These are phyloP conservation scores for Crocuta crocuta DNA, from an alignment of 2,113 vertebrate genomes.

Conservation along the genomic window DNA sequence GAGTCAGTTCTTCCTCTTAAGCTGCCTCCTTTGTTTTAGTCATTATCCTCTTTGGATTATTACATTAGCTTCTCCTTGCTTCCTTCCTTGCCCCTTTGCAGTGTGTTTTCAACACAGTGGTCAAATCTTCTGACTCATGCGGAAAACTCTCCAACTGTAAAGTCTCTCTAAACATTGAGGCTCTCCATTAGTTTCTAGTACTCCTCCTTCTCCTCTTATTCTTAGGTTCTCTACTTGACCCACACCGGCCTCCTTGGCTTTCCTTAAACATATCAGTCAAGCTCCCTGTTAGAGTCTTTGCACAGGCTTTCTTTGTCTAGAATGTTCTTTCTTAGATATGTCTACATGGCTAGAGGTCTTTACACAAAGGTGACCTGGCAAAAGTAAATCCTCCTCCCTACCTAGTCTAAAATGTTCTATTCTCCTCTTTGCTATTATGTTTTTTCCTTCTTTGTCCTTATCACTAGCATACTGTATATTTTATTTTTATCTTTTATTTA, in stretches of 20 bases:
- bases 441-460: not conserved
- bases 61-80: not conserved
- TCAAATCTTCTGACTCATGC: not conserved
- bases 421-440: not conserved
- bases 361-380: not conserved
- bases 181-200: not conserved
- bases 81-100: not conserved
- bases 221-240: not conserved
- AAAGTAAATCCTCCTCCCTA: not conserved
- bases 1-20: not conserved
- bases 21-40: not conserved
- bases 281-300: not conserved
- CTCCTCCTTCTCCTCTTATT: not conserved
- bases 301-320: not conserved
- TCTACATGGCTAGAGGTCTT: not conserved
- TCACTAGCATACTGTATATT: not conserved
- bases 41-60: not conserved
- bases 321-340: not conserved
- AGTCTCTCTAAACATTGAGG: not conserved
- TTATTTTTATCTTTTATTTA: not conserved
- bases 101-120: not conserved
- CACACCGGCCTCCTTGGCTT: not conserved
- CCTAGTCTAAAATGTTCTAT: not conserved
- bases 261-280: not conserved
- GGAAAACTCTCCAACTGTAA: not conserved